Base-by-base conservation (phyloP, 2,113 vertebrate genomes). In the Psittacula cyanocephala region DNA sequence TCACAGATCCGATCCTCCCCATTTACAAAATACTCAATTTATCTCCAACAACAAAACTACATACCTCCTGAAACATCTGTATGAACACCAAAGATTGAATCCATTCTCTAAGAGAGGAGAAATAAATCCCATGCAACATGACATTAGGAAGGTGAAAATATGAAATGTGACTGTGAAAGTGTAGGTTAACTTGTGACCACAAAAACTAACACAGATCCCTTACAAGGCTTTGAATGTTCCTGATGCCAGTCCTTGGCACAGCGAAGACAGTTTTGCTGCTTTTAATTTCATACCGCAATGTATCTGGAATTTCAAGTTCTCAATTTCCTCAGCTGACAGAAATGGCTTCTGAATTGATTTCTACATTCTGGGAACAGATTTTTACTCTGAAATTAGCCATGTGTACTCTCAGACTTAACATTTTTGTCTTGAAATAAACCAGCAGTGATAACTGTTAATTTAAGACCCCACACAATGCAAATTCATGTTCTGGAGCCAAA, bases 381-480 rank as follows among this genome's bases (percentile, higher is more conserved):
- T 94, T 80, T 85, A 80, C 63, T 9, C 57, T 84, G 79, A 82
- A 87, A 87, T 74, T 74, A 95, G n/a, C 47, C 27, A 81, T 19
- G 52, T 4, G 1, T 44, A 91, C 37, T 89, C 53, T 80, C 67
- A 96, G 84, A 76, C 37, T 77, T 89, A 77, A 53, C 20, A 59
- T 89, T 95, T 87, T 83, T 87, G n/a, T 74, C 81, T 83, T 82
- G 43, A 93, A 95, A 86, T 88, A 91, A 89, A 91, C 17, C 41
- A 85, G 85, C 69, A 82, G 43, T 0, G 0, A 70, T 53, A 85
- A 91, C 31, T 77, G 47, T 79, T 85, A 89, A 91, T 60, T 91
- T 91, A 93, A 96, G 79, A 86, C 49, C 41, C 23, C 84, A 81
- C 41, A 55, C 1, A 3, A 94, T 72, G 52, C 59, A 89, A 76